Evolutionary conservation across 2,797 vertebrate genomes (phyloP).

Genomic region (Neoniphon sammara): DNA sequence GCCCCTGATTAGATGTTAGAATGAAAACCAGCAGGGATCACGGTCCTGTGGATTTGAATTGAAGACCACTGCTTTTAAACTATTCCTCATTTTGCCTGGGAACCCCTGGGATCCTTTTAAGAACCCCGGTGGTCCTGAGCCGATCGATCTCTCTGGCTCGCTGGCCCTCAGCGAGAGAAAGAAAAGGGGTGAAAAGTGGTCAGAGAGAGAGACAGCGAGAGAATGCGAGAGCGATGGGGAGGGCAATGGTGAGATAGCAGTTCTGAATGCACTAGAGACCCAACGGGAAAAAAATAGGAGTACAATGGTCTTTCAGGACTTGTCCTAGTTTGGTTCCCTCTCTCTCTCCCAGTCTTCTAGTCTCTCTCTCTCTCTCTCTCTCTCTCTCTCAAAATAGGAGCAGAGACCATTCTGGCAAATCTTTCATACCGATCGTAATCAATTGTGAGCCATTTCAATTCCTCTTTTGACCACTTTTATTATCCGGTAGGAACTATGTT

Average conservation of each 20-base stretch:
- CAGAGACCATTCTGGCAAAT: constrained; percentile 50
- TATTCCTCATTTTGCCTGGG: constrained; percentile 8
- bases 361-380: neutral
- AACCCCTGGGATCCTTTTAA: constrained; percentile 20
- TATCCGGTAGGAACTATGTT: constrained; percentile 36
- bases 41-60: neutral
- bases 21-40: neutral
- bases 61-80: constrained; percentile 34
- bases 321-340: constrained; percentile 75
- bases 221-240: constrained; percentile 53
- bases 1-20: no score
- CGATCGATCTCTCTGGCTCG: constrained; percentile 43
- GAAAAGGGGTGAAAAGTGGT: constrained; percentile 19
- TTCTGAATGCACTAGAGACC: constrained; percentile 75
- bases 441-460: constrained; percentile 42
- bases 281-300: constrained; percentile 68
- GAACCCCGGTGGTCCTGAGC: constrained; percentile 11
- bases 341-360: constrained; percentile 26
- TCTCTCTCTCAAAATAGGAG: constrained; percentile 59
- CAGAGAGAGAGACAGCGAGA: constrained; percentile 29
- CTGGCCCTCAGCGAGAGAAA: constrained; percentile 12
- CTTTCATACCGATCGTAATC: constrained; percentile 57
- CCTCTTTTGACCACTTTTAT: constrained; percentile 43
- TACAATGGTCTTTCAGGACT: constrained; percentile 81
- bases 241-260: constrained; percentile 75